Base-by-base conservation (phyloP, 1,140 invertebrate species). In the Lepidurus arcticus region DNA sequence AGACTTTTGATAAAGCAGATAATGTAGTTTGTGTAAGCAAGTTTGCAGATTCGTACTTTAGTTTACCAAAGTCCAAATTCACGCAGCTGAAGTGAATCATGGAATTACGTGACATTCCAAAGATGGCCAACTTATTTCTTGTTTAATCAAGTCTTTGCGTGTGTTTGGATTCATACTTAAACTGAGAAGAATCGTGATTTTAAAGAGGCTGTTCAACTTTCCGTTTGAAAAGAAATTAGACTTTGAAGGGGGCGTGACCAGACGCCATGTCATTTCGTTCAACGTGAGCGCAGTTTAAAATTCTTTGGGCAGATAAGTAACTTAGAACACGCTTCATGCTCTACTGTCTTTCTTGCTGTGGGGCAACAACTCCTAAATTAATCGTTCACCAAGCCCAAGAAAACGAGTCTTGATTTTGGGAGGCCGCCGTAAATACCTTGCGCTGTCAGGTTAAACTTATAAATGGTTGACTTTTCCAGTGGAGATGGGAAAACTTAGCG, bases 261-360 rank as follows among this genome's bases (percentile, higher is more conserved):
- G 26, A 8, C 26, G 42, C 21, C 11, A 26, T 76, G 75, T 77
- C 45, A 65, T 78, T 34, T 78, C 16, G 65, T 76, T 76, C 11
- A 45, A 44, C 21, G 73, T 42, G 21, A 45, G 75, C 24, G 26
- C 42, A 73, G 21, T 65, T 42, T 77, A 76, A 79, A 53, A 47
- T 76, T 73, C 75, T 47, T 78, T 73, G 24, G 47, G 44, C 74
- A 65, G 65, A 44, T 79, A 79, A 73, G 73, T 79, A 79, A 76
- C 75, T 21, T 44, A 24, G 16, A 34, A 42, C 43, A 44, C 75
- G 45, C 6, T 42, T 44, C 75, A 42, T 44, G 45, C 75, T 24
- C 42, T 34, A 10, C 45, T 47, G 13, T 76, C 24, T 76, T 42
- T 34, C 24, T 24, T 76, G 43, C 11, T 42, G n/a, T 42, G 10